A percentile compares a stretch with the other conserved stretches of the same genome.
Conservation (phyloP, 2,113 vertebrate genomes). For the Bostrychus sinensis region DNA sequence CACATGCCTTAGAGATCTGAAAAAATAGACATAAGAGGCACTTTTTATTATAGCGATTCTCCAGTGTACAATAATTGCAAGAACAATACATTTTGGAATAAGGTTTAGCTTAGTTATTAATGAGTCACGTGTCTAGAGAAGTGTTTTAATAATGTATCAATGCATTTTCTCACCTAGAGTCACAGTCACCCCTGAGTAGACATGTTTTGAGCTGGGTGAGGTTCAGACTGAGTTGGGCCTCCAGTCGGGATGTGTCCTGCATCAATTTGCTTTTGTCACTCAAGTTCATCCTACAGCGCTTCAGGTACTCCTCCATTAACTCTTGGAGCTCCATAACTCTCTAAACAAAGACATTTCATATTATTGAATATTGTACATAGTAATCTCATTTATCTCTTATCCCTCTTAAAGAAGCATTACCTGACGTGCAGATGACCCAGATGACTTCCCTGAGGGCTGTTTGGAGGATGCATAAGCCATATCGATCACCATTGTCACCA, state of each 20-base stretch:
- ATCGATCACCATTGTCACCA: slow-evolving; percentile 72
- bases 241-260: slow-evolving; percentile 63
- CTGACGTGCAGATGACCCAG: slow-evolving; percentile 50
- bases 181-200: slow-evolving; percentile 61
- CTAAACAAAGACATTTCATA: slow-evolving; percentile 21
- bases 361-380: too few relatives aligned
- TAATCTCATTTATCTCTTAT: background rate
- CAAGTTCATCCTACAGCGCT: slow-evolving; percentile 70
- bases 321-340: slow-evolving; percentile 68
- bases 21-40: background rate
- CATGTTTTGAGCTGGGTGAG: slow-evolving; percentile 73
- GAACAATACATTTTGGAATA: too few relatives aligned
- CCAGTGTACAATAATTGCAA: background rate
- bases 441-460: slow-evolving; percentile 34
- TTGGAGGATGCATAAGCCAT: slow-evolving; percentile 55
- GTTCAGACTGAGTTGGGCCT: slow-evolving; percentile 66
- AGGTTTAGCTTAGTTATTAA: too few relatives aligned
- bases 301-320: slow-evolving; percentile 76
- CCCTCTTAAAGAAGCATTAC: slow-evolving; percentile 24
- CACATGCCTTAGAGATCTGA: slow-evolving; percentile 70
- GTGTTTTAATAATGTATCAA: background rate
- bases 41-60: background rate
- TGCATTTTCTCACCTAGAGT: slow-evolving; percentile 51
- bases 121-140: too few relatives aligned
- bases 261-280: slow-evolving; percentile 46